Evolutionary conservation across 2,888 invertebrate genomes (phyloP).

Genomic region (Drosophila algonquin): DNA sequence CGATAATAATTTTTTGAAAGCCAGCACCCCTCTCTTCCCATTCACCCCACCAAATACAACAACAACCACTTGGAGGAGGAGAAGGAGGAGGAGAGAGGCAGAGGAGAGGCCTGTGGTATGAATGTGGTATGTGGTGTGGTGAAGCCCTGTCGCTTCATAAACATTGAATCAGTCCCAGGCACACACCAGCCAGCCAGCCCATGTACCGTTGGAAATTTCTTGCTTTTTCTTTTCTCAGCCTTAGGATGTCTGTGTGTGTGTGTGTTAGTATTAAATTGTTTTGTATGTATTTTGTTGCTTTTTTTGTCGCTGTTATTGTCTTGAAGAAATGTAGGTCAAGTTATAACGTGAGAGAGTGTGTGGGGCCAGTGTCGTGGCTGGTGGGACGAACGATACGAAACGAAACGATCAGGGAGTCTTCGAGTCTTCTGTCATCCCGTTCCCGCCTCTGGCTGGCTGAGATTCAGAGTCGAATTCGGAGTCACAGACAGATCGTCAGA

Average conservation of each 20-base stretch:
- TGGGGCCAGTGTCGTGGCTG: slow-evolving; percentile 50
- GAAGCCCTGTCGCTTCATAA: slow-evolving; percentile 73
- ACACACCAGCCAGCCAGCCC: slow-evolving; percentile 26
- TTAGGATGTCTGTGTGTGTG: slow-evolving; percentile 16
- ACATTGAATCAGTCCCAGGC: slow-evolving; percentile 66
- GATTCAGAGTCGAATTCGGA: slow-evolving; percentile 45
- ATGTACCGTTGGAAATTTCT: slow-evolving; percentile 83
- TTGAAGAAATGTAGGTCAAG: slow-evolving; percentile 82
- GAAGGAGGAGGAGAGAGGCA: slow-evolving; percentile 12
- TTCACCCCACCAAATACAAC: slow-evolving; percentile 22
- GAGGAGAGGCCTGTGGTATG: slow-evolving; percentile 36
- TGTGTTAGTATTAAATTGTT: slow-evolving; percentile 49
- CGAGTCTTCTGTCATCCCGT: slow-evolving; percentile 32
- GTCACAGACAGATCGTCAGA: not conserved
- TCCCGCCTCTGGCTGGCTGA: slow-evolving; percentile 41
- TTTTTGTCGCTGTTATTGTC: slow-evolving; percentile 74
- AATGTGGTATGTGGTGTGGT: slow-evolving; percentile 30
- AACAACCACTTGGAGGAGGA: slow-evolving; percentile 16
- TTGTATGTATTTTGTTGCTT: slow-evolving; percentile 46
- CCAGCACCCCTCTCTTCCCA: slow-evolving; percentile 5
- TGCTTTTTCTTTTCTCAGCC: slow-evolving; percentile 77
- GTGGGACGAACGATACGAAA: slow-evolving; percentile 10
- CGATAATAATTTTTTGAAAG: slow-evolving; percentile 78
- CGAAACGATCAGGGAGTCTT: slow-evolving; percentile 1
- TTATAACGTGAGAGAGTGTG: slow-evolving; percentile 66